Base-by-base conservation (phyloP, 2,888 invertebrate genomes). In the Phyllotreta striolata region DNA sequence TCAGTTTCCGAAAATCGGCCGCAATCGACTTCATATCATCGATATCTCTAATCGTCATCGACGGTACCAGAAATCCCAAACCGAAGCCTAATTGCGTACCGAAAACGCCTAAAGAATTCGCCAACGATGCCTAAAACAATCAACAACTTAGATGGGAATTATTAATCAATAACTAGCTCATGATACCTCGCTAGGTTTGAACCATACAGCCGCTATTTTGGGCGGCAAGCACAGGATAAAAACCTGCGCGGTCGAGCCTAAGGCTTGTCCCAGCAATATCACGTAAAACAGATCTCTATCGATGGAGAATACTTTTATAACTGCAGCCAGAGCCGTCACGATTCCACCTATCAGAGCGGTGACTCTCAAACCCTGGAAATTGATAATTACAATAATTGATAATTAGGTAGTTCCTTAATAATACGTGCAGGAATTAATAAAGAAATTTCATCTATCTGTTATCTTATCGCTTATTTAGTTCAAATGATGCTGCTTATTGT, bases 161-260 rank as follows among this genome's bases (percentile, higher is more conserved):
- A 3, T 51, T 14, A 7, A 38, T 6, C 5, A 24, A 54, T 7
- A 37, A 10, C 60, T 41, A n/a, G n/a, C n/a, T n/a, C n/a, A 13
- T 13, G 9, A 34, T 56, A 97, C 96, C 83, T 97, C 93, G 75
- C 93, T 90, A 0, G 94, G 91, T 1, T 96, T 96, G 80, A 98
- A 98, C 98, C 98, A 98, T 47, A 96, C 93, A 0, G 98, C 96
- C 0, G 98, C 97, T 69, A 98, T 83, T 59, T 91, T 84, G 0
- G 98, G 92, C 0, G 98, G 98, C 57, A 98, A 87, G 72, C 94
- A 94, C 46, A 98, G 84, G 62, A 97, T 90, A 83, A 95, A 97
- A 13, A 95, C 91, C 83, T 96, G 96, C 34, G 96, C 91, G 12
- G 90, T 76, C 0, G 91, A 91, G 66, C 91, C 90, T 69, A 97